These are phyloP conservation scores for Mola mola DNA, from an alignment of 2,113 vertebrate species.

Conservation along the genomic window DNA sequence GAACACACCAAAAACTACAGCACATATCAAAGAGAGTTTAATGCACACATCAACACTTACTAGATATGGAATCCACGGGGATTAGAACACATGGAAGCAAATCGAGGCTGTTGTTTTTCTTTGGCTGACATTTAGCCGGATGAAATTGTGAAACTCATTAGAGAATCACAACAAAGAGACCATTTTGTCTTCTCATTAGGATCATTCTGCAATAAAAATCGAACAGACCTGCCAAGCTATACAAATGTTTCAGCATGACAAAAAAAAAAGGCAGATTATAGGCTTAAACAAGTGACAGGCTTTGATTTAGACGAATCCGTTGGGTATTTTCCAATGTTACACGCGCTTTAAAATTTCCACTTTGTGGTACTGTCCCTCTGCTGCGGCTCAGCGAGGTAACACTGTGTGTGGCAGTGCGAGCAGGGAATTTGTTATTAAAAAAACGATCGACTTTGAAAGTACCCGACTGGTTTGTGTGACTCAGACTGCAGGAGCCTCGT, in stretches of 20 bases:
- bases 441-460: conserved; percentile 22
- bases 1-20: too few species aligned
- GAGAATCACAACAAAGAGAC: too few species aligned
- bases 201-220: too few species aligned
- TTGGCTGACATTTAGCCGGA: too few species aligned
- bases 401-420: conserved; percentile 4
- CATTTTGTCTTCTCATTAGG: too few species aligned
- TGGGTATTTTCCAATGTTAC: conserved; percentile 16
- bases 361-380: conserved; percentile 16
- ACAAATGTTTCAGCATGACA: neutral
- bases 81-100: conserved; percentile 1
- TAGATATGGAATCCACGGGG: too few species aligned
- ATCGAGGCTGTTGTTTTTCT: neutral
- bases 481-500: conserved; percentile 15
- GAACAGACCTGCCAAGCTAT: too few species aligned
- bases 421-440: conserved; percentile 28
- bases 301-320: neutral
- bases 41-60: too few species aligned
- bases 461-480: conserved; percentile 14
- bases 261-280: neutral
- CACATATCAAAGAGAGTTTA: too few species aligned
- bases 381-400: conserved; percentile 10
- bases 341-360: conserved; percentile 13
- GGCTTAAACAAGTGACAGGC: neutral
- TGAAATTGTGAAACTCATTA: too few species aligned